Evolutionary conservation across 2,113 vertebrate genomes (phyloP).

Genomic region (Campylorhamphus procurvoides): DNA sequence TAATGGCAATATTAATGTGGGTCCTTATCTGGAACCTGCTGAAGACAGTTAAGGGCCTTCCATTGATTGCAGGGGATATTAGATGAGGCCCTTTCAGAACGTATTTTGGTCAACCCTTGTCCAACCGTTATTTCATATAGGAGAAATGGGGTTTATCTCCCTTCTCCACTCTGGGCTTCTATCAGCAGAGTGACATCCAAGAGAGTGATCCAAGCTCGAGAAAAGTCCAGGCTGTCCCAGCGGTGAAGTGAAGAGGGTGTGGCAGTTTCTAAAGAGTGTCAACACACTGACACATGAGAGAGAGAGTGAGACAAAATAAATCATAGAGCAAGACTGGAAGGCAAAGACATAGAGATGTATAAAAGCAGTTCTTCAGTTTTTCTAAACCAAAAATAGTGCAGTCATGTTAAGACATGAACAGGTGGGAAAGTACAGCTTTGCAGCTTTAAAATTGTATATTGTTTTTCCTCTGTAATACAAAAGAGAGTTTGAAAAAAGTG

Average conservation of each 20-base stretch:
- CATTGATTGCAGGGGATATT: conserved; percentile 43
- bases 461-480: conserved; percentile 66
- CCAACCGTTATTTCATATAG: conserved; percentile 56
- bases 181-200: conserved; percentile 49
- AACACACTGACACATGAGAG: conserved; percentile 13
- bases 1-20: conserved; percentile 19
- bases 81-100: conserved; percentile 48
- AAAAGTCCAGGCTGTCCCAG: conserved; percentile 38
- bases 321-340: conserved; percentile 32
- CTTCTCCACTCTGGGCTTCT: conserved; percentile 40
- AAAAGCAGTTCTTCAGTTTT: conserved; percentile 19
- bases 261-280: conserved; percentile 26
- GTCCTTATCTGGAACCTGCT: conserved; percentile 50
- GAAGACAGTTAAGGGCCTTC: conserved; percentile 55
- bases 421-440: conserved; percentile 67
- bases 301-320: conserved; percentile 52
- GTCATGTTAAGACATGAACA: conserved; percentile 74
- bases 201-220: neutral
- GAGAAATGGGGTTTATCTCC: conserved; percentile 58
- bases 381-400: conserved; percentile 53
- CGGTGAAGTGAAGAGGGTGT: conserved; percentile 15
- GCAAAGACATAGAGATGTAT: neutral
- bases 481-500: conserved; percentile 51
- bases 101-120: conserved; percentile 24
- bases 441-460: conserved; percentile 57